A percentile compares a stretch with the other conserved stretches of the same genome.
phyloP scores from a whole-genome alignment of 2,113 vertebrate genomes.

The Nettapus auritus region DNA sequence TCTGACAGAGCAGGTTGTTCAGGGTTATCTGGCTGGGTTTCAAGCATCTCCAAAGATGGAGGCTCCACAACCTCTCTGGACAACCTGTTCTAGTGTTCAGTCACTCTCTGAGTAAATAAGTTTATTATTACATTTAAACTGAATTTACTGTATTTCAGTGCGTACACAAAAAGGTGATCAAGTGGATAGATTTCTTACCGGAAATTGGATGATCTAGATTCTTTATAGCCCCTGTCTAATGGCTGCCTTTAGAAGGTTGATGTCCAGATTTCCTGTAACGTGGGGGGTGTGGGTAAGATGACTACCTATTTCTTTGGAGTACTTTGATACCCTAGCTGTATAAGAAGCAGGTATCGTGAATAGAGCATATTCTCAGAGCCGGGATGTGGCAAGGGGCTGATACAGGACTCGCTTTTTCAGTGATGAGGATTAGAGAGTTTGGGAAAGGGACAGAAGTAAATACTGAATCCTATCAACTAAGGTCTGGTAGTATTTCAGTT shows the following conservation, averaged over 20 bases:
- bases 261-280: neutral
- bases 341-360: neutral
- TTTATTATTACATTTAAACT: neutral
- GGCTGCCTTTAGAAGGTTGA: neutral
- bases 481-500: neutral
- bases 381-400: neutral
- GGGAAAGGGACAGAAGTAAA: neutral
- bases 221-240: neutral
- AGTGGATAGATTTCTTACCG: neutral
- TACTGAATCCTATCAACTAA: rapidly evolving
- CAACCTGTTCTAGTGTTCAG: neutral
- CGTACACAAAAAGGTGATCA: neutral
- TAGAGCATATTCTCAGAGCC: rapidly evolving
- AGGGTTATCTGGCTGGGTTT: neutral
- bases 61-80: neutral
- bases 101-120: neutral
- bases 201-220: neutral
- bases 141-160: neutral
- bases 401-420: neutral
- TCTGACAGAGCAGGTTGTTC: neutral
- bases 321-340: neutral
- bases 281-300: neutral
- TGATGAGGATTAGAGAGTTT: neutral
- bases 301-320: neutral
- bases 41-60: neutral